These are phyloP conservation scores for Ennomos erosarius DNA, from an alignment of 2,888 invertebrate genomes.

Conservation along the genomic window DNA sequence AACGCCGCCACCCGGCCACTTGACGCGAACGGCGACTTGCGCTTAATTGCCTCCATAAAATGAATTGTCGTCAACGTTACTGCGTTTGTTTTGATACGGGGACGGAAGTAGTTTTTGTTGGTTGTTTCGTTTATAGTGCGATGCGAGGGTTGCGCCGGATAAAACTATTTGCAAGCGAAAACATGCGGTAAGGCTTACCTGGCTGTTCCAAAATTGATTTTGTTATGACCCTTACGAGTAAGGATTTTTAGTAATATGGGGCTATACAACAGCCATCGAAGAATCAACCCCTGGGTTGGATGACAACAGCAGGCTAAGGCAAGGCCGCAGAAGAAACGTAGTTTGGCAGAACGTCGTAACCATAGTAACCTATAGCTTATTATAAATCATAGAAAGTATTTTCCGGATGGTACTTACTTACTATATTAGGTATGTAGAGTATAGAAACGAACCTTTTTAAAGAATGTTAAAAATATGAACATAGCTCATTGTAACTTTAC, in stretches of 20 bases:
- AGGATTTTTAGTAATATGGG: no score
- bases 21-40: slow-evolving; percentile 48
- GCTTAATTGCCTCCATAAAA: slow-evolving; percentile 71
- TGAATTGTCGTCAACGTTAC: slow-evolving; percentile 49
- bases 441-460: background rate
- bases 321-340: no score
- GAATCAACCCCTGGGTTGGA: no score
- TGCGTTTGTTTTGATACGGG: slow-evolving; percentile 47
- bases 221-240: no score
- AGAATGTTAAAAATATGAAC: background rate
- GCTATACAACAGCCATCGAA: no score
- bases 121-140: slow-evolving; percentile 7
- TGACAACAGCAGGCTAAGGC: no score
- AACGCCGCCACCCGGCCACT: slow-evolving; percentile 29
- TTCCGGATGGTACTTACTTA: no score
- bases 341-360: no score
- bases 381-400: no score
- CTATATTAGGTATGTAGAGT: no score
- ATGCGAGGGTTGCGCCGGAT: background rate
- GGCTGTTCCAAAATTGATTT: no score
- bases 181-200: background rate
- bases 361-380: no score
- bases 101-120: slow-evolving; percentile 17
- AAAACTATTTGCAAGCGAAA: background rate
- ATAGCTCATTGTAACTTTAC: background rate